phyloP scores from a whole-genome alignment of 2,113 vertebrate species.

The Terrapene triunguis region DNA sequence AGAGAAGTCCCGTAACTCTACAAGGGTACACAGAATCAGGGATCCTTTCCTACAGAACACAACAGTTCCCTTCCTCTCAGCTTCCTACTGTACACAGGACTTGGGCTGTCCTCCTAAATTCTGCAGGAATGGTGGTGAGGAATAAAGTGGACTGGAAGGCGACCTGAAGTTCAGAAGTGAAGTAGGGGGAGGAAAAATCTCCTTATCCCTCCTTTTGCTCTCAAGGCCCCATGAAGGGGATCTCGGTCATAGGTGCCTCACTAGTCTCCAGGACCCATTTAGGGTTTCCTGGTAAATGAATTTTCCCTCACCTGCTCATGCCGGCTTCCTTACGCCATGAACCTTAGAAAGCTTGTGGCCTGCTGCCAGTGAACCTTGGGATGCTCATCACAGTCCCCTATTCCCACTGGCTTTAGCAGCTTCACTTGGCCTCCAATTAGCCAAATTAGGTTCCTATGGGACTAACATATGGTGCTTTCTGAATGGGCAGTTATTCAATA shows the following conservation, averaged over 20 bases:
- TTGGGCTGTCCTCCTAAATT: neutral
- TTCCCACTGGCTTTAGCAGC: neutral
- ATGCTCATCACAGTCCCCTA: neutral
- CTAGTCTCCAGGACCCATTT: neutral
- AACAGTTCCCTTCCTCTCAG: neutral
- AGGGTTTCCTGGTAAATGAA: neutral
- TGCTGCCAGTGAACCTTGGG: neutral
- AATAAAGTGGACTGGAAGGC: neutral
- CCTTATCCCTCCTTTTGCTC: neutral
- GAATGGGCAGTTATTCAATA: neutral
- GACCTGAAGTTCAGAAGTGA: neutral
- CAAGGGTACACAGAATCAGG: neutral
- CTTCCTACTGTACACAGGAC: neutral
- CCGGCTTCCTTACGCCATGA: neutral
- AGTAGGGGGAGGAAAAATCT: neutral
- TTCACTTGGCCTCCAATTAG: neutral
- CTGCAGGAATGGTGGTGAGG: neutral
- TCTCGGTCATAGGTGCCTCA: constrained; percentile 1
- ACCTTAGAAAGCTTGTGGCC: neutral
- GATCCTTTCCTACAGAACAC: neutral
- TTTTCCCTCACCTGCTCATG: neutral
- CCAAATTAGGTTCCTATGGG: neutral
- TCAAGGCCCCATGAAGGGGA: neutral
- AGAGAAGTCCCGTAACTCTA: neutral
- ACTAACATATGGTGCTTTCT: neutral